Evolutionary conservation across 2,888 invertebrate species (phyloP).

Genomic region (Apamea sordens): DNA sequence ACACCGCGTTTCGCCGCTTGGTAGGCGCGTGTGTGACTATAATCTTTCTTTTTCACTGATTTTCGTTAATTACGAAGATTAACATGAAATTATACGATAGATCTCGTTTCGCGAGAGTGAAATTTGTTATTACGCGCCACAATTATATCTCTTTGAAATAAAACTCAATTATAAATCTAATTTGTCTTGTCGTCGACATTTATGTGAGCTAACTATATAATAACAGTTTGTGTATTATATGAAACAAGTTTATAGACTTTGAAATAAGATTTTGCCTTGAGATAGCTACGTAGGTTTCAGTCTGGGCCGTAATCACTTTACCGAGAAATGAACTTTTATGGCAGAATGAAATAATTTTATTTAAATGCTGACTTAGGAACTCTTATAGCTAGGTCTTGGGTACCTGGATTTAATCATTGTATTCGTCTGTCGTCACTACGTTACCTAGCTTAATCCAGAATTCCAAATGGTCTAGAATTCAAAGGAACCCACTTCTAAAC

Average conservation of each 20-base stretch:
- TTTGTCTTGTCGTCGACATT: slow-evolving; percentile 66
- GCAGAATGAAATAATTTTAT: slow-evolving; percentile 17
- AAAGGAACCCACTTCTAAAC: background rate
- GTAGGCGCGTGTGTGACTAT: slow-evolving; percentile 37
- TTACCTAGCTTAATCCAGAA: background rate
- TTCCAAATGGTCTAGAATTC: background rate
- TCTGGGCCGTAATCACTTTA: slow-evolving; percentile 25
- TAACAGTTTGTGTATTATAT: slow-evolving; percentile 59
- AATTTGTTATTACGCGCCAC: slow-evolving; percentile 74
- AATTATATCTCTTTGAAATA: slow-evolving; percentile 72
- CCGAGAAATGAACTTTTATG: slow-evolving; percentile 42
- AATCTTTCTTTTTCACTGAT: slow-evolving; percentile 70
- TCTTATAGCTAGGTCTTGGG: background rate
- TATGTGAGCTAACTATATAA: slow-evolving; percentile 42
- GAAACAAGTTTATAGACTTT: slow-evolving; percentile 54
- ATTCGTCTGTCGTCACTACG: background rate
- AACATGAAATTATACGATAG: slow-evolving; percentile 70
- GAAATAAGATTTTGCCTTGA: slow-evolving; percentile 48
- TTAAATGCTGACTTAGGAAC: background rate
- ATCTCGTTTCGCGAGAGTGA: slow-evolving; percentile 75
- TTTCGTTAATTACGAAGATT: slow-evolving; percentile 73
- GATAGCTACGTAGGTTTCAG: slow-evolving; percentile 34
- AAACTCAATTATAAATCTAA: slow-evolving; percentile 74
- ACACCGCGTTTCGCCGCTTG: slow-evolving; percentile 14
- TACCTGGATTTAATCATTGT: slow-evolving; percentile 23